Evolutionary conservation across 2,888 invertebrate species (phyloP), one percentile per base, ranked within the genome.

Genomic region (Eupeodes latifasciatus): DNA sequence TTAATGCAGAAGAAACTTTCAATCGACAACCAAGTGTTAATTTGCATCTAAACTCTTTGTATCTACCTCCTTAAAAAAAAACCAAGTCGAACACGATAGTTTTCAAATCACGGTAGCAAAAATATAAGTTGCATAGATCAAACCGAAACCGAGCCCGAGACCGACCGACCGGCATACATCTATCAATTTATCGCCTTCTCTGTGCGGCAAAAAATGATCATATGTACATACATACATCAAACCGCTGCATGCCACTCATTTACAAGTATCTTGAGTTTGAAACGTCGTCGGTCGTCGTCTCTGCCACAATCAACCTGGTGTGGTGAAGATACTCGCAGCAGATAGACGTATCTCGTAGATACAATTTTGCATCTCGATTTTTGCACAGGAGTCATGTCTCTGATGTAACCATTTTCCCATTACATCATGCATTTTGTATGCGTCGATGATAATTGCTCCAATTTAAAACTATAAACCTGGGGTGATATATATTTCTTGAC

Each of bases 391-490:
- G 9, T 1, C 11, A 59, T 14, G n/a, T n/a, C 11, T 11, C 83
- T 87, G 79, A 87, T 87, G 86, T 67, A 87, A 83, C 79, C 59
- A 79, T 64, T 86, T 79, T 59, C 64, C 34, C 75, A 87, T 87
- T 87, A 72, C 86, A 83, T 87, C 84, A 81, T 72, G 61, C 12
- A 27, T 40, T 64, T 67, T 66, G 66, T 67, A 74, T 81, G 86
- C 55, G 69, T 57, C 27, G 77, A 74, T 19, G 62, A 49, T 62
- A 80, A 80, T 81, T 61, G 82, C 75, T 85, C 78, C 78, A 85
- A 74, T 85, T 82, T 44, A 55, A 59, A 59, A 64, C 66, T 40
- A 40, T 40, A 40, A 40, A 40, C 40, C 27, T 27, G 27, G 27
- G 27, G 27, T 2, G 27, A 27, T 27, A 27, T 2, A 27, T 27